Percentiles rank a stretch among this genome's conserved stretches.
Conservation (phyloP, 2,888 invertebrate genomes). For the Amorpha juglandis region DNA sequence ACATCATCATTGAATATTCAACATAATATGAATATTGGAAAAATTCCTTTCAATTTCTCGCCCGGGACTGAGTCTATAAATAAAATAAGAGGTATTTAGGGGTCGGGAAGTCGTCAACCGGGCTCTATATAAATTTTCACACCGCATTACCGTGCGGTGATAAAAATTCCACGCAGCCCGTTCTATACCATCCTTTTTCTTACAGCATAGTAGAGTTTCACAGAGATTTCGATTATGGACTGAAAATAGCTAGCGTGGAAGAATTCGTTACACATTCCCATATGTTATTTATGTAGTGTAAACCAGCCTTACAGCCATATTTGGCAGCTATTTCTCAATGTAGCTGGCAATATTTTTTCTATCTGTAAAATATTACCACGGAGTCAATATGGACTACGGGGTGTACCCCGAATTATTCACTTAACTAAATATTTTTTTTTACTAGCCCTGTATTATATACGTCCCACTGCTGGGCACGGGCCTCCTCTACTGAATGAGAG, state of each 20-base stretch:
- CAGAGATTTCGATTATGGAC: constrained; percentile 30
- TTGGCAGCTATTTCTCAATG: neutral
- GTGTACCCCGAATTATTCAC: no score
- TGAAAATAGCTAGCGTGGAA: neutral
- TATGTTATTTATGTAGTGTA: neutral
- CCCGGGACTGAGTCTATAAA: constrained; percentile 14
- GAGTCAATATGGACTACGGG: constrained; percentile 2
- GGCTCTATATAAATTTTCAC: constrained; percentile 54
- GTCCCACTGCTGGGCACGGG: no score
- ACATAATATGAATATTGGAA: neutral
- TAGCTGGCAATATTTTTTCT: neutral
- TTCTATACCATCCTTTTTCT: constrained; percentile 35
- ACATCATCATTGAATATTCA: constrained; percentile 2
- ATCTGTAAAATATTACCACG: neutral
- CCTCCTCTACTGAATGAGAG: no score
- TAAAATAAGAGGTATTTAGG: constrained; percentile 38
- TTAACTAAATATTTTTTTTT: no score
- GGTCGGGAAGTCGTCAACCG: constrained; percentile 27
- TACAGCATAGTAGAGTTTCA: constrained; percentile 33
- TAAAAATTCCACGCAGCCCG: constrained; percentile 46
- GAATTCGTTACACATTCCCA: neutral
- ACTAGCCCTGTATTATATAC: no score
- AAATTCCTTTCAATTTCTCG: neutral
- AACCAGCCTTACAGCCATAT: no score
- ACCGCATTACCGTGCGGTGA: constrained; percentile 53